Base-by-base conservation (phyloP, 1,140 invertebrate species). In the Bombus fervidus region DNA sequence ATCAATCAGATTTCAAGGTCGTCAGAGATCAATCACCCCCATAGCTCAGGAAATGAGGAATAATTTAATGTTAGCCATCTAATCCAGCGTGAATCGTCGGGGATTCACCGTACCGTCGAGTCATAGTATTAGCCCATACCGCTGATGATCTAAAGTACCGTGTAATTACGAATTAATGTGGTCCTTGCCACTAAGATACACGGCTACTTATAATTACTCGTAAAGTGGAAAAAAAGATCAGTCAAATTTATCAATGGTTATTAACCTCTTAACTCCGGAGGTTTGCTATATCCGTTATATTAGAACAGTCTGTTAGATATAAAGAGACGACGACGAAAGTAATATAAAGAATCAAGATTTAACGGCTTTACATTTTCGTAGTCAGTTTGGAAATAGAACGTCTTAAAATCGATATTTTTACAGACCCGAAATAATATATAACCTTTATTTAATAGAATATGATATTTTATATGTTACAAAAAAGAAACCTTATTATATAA, bases 21-120 rank as follows among this genome's bases (percentile, higher is more conserved):
- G 9, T 31, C 3, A 9, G 13, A 39, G 25, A 37, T 31, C n/a
- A 15, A n/a, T 9, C 47, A 53, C 37, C 34, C 25, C 18, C 10
- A 12, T 31, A 28, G 10, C 18, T 1, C 3, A 28, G 18, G 62
- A 25, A 25, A 9, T 0, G 6, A 47, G 25, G 22, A 80, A 68
- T 43, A 28, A 66, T 80, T 80, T 43, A 59, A 71, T 72, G 68
- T 72, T 69, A n/a, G 13, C 72, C 37, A 5, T 18, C 37, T 81
- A 59, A 57, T 71, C 8, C 15, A 10, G 34, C 37, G 78, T n/a
- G 76, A 62, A 39, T 78, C 59, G 64, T 28, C 8, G 28, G 43
- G 25, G 37, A 43, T 43, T 62, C 47, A 12, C 13, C 4, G 76
- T 13, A 9, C 2, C 28, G n/a, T 37, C 22, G 25, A n/a, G 34